These are phyloP conservation scores for Perdix hodgsoniae DNA, from an alignment of 2,797 vertebrate genomes.

Conservation along the genomic window DNA sequence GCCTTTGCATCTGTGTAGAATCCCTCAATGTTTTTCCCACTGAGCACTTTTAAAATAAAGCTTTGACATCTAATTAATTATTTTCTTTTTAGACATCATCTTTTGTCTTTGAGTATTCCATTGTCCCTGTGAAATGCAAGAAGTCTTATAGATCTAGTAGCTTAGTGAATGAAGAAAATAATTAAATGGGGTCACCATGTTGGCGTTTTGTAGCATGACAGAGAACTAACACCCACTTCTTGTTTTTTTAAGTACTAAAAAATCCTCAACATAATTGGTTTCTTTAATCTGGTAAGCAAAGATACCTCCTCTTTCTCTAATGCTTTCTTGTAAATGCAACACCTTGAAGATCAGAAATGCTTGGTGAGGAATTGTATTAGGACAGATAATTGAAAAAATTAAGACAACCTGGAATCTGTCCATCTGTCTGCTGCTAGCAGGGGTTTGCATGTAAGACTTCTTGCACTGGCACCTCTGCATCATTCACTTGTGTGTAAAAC, in stretches of 20 bases:
- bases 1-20: not conserved
- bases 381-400: conserved; percentile 42
- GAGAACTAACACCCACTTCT: conserved; percentile 67
- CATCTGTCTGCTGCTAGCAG: not conserved
- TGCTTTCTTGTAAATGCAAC: conserved; percentile 30
- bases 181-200: conserved; percentile 69
- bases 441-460: not conserved
- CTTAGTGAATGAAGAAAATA: conserved; percentile 70
- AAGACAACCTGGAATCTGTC: not conserved
- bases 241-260: conserved; percentile 75
- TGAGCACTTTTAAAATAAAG: conserved; percentile 17
- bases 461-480: not conserved
- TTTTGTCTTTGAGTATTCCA: conserved; percentile 69
- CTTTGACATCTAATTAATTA: conserved; percentile 47
- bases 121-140: conserved; percentile 66
- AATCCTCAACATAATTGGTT: conserved; percentile 79
- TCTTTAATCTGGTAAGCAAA: conserved; percentile 72
- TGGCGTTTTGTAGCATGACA: conserved; percentile 68
- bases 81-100: conserved; percentile 55
- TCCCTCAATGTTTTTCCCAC: not conserved
- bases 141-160: conserved; percentile 54
- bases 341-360: conserved; percentile 78
- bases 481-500: not conserved
- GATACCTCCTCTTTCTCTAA: conserved; percentile 60
- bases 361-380: conserved; percentile 19